phyloP scores from a whole-genome alignment of 2,888 invertebrate species.

The Caenorhabditis macrosperma region DNA sequence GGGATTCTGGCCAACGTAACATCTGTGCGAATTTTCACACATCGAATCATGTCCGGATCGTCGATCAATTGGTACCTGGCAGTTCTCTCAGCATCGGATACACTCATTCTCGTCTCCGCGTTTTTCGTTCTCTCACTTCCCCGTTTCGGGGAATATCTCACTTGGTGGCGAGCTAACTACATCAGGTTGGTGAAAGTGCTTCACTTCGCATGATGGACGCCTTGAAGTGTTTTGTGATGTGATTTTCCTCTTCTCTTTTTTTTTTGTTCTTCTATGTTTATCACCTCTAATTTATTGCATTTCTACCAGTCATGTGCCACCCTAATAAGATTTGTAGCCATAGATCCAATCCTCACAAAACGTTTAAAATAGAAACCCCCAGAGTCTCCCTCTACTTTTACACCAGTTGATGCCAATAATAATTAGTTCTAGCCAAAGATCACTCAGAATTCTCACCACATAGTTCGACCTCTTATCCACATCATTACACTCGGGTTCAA shows the following conservation, averaged over 20 bases:
- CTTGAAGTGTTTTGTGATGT: background rate
- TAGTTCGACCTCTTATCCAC: no score
- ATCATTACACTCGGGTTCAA: background rate
- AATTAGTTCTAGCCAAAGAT: background rate
- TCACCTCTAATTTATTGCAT: background rate
- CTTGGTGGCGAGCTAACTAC: slow-evolving; percentile 71
- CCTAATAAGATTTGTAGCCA: background rate
- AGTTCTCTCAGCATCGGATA: slow-evolving; percentile 74
- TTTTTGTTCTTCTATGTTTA: background rate
- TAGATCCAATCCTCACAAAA: no score
- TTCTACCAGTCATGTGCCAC: background rate
- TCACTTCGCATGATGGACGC: background rate
- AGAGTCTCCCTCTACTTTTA: no score
- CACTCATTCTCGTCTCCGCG: slow-evolving; percentile 74
- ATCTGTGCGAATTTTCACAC: slow-evolving; percentile 75
- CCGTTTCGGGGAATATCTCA: slow-evolving; percentile 73
- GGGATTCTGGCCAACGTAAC: slow-evolving; percentile 74
- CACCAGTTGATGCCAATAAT: no score
- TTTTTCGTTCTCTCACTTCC: slow-evolving; percentile 77
- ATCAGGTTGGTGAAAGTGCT: slow-evolving; percentile 66
- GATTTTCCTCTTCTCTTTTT: slow-evolving; percentile 1
- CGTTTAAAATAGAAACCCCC: no score
- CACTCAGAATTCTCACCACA: background rate
- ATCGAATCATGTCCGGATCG: slow-evolving; percentile 73
- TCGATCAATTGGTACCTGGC: slow-evolving; percentile 78